phyloP scores from a whole-genome alignment of 2,888 invertebrate species.

The Lottia scabra region DNA sequence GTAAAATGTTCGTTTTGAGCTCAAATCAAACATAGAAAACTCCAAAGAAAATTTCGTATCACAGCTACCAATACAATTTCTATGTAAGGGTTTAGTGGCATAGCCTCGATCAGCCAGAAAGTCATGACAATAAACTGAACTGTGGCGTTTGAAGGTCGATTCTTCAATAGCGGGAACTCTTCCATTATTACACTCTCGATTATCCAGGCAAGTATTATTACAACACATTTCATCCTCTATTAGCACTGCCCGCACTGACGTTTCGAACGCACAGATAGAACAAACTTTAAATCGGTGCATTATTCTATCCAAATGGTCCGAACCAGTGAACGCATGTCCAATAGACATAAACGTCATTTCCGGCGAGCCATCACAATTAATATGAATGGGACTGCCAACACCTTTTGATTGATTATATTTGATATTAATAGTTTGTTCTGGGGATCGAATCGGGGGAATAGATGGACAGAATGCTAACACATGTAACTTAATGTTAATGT shows the following conservation, averaged over 20 bases:
- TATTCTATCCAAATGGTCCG: conserved; percentile 20
- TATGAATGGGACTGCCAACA: conserved; percentile 24
- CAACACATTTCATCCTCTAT: conserved; percentile 30
- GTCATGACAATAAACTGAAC: conserved; percentile 36
- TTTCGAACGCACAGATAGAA: conserved; percentile 34
- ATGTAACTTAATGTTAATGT: conserved; percentile 13
- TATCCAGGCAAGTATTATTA: conserved; percentile 31
- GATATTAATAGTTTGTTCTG: conserved; percentile 21
- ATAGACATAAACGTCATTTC: conserved; percentile 36
- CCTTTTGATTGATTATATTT: conserved; percentile 8
- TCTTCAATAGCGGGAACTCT: conserved; percentile 18
- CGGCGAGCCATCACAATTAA: conserved; percentile 35
- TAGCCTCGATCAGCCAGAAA: conserved; percentile 29
- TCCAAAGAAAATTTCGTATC: conserved; percentile 31
- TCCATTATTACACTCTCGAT: conserved; percentile 14
- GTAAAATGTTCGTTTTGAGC: conserved; percentile 14
- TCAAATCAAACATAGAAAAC: conserved; percentile 27
- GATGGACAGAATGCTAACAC: conserved; percentile 36
- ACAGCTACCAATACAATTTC: conserved; percentile 28
- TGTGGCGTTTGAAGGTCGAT: conserved; percentile 25
- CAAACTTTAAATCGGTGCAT: conserved; percentile 34
- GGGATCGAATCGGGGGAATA: conserved; percentile 29
- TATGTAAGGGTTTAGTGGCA: conserved; percentile 17
- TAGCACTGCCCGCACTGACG: conserved; percentile 26
- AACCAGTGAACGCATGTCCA: conserved; percentile 26